Percentiles rank a stretch among this genome's conserved stretches.
Evolutionary conservation across 2,888 invertebrate genomes (phyloP).

Genomic region (Pyrrhia umbra): DNA sequence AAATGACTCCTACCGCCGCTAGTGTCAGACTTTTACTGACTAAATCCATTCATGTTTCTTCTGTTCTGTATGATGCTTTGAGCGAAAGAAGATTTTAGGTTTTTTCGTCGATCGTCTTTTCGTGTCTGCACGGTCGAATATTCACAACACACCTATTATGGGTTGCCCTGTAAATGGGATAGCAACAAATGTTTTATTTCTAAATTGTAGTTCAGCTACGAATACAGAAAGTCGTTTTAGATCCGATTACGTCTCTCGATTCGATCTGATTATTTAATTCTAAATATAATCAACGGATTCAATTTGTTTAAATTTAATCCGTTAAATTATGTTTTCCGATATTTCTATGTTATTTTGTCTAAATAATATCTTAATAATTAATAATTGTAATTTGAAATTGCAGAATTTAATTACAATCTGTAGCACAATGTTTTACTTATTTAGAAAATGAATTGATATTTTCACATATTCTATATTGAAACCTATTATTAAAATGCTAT

Average conservation of each 20-base stretch:
- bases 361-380: conserved; percentile 7
- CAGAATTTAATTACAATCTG: conserved; percentile 1
- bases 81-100: too few species aligned
- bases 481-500: not conserved
- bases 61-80: too few species aligned
- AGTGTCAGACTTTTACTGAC: too few species aligned
- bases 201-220: not conserved
- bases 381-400: conserved; percentile 5
- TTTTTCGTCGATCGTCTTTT: too few species aligned
- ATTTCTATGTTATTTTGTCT: not conserved
- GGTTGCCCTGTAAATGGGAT: too few species aligned
- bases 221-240: not conserved
- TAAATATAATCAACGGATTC: not conserved
- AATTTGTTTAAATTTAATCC: too few species aligned
- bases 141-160: too few species aligned
- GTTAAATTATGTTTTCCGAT: not conserved
- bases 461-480: not conserved
- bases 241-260: too few species aligned
- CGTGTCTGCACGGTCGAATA: too few species aligned
- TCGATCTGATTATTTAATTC: too few species aligned
- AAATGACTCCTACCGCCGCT: too few species aligned
- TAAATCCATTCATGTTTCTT: too few species aligned
- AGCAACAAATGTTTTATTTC: not conserved
- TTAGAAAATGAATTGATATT: conserved; percentile 9
- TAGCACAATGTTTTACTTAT: not conserved